A percentile compares a stretch with the other conserved stretches of the same genome.
Conservation (phyloP, 2,113 vertebrate species). For the Pipra filicauda region DNA sequence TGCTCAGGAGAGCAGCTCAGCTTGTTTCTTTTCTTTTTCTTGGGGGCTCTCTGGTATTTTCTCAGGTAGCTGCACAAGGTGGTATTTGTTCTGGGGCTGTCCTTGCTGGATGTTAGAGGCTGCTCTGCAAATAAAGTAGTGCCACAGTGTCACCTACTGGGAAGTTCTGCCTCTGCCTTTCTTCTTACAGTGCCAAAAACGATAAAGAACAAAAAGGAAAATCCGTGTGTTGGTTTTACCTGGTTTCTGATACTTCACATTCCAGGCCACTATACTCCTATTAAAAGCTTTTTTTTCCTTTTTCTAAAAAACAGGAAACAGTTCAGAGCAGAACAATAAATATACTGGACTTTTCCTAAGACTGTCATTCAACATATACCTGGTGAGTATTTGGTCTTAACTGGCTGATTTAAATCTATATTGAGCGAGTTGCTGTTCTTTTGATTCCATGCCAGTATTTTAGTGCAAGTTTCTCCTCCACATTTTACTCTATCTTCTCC, state of each 20-base stretch:
- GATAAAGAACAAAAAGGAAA: background rate
- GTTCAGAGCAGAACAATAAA: background rate
- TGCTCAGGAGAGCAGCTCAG: background rate
- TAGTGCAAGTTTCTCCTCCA: background rate
- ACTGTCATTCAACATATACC: background rate
- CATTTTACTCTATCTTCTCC: background rate
- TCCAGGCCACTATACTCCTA: background rate
- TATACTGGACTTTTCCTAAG: background rate
- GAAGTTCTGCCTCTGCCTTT: background rate
- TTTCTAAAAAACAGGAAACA: background rate
- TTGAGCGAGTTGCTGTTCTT: background rate
- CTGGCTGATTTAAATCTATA: background rate
- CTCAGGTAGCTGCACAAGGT: background rate
- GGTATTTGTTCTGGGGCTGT: background rate
- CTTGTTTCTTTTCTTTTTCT: background rate
- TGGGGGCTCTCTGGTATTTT: background rate
- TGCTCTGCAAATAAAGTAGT: background rate
- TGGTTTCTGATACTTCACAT: background rate
- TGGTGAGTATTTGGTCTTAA: background rate
- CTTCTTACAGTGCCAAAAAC: background rate
- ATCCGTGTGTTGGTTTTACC: background rate
- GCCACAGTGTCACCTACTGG: constrained; percentile 34
- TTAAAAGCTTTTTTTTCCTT: background rate
- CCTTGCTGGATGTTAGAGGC: background rate
- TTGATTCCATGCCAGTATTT: background rate